A percentile compares a stretch with the other conserved stretches of the same genome.
These are phyloP conservation scores for Gryllus bimaculatus DNA, from an alignment of 1,140 invertebrate genomes.

Conservation along the genomic window DNA sequence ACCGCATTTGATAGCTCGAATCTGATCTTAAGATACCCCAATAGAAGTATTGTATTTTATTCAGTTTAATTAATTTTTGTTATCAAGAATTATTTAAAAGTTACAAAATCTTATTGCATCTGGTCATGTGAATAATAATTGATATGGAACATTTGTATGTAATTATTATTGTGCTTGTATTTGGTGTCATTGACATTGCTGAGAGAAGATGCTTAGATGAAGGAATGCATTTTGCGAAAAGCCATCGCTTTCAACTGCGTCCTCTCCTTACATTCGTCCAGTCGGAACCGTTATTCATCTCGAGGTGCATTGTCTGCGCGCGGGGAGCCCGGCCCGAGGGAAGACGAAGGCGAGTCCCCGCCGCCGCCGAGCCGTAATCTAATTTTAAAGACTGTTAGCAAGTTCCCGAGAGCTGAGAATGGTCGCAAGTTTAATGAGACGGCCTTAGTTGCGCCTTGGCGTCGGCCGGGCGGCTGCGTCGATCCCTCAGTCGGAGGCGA, in stretches of 20 bases:
- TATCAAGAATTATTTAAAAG: no score
- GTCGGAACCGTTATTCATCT: not conserved
- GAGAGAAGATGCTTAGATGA: no score
- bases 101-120: no score
- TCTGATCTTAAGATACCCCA: no score
- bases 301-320: not conserved
- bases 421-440: slow-evolving; percentile 1
- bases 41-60: no score
- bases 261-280: not conserved
- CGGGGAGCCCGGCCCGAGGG: not conserved
- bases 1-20: no score
- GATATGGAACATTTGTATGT: no score
- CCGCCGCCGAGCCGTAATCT: not conserved
- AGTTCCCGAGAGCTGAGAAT: not conserved
- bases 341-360: not conserved
- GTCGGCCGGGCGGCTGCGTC: not conserved
- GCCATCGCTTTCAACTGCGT: not conserved
- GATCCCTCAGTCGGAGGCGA: not conserved
- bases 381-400: slow-evolving; percentile 5
- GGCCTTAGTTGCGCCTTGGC: not conserved
- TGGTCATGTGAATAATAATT: no score
- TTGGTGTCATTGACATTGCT: no score
- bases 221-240: no score
- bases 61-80: no score
- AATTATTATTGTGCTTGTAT: no score